Base-by-base conservation (phyloP, 2,797 vertebrate genomes). In the Urocyon cinereoargenteus region DNA sequence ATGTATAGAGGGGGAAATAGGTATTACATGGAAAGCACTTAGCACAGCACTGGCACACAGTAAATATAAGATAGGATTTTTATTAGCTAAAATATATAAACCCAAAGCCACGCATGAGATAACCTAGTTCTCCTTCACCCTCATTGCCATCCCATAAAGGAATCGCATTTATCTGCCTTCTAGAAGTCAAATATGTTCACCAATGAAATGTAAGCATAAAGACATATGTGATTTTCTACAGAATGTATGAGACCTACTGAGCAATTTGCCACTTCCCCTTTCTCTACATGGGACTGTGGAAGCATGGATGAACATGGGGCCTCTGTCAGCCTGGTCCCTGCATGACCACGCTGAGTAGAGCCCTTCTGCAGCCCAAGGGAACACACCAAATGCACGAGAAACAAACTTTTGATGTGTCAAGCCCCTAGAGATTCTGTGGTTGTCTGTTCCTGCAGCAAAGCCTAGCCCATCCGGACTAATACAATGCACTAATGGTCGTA, bases 361-460 rank as follows among this genome's bases (percentile, higher is more conserved):
- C 13, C 15, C 19, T 55, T n/a, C 13, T 75, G 12, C 59, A 19
- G 19, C 4, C 66, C 24, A 79, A 14, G 5, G 16, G 34, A 19
- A 53, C 36, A 16, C 16, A 53, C 16, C 31, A 24, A 84, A 57
- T 45, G 49, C 40, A 14, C 2, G 24, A 61, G 40, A 55, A 62
- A 26, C 49, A 77, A 61, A n/a, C 21, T 81, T 94, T n/a, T 91
- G 36, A 3, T 87, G 11, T n/a, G 5, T 22, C 31, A 73, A 77
- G 14, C 1, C 7, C 51, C 28, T 13, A 11, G 11, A 93, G 49
- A 68, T 21, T 77, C 70, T 9, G 40, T 9, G 26, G 21, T 5
- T 86, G 28, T 62, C 92, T 85, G n/a, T 72, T 77, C 3, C 24
- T 90, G 45, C 28, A 84, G 62, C 84, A 91, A 96, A 97, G 91